Evolutionary conservation across 2,797 vertebrate genomes (phyloP), one percentile per base, ranked within the genome.

Genomic region (Gymnoscopelus braueri): DNA sequence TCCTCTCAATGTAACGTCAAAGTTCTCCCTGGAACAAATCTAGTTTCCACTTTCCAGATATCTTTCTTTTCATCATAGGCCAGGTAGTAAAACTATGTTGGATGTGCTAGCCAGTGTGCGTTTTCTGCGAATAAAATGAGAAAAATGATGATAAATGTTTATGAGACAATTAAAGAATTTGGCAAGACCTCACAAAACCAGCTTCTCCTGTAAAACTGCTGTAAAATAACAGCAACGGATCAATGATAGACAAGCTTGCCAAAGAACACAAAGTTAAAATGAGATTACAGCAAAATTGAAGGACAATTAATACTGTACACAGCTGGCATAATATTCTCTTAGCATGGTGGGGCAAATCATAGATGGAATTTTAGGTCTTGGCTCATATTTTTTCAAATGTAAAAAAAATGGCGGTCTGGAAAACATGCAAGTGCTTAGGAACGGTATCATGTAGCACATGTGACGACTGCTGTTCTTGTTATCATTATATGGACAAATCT

Each of bases 141-240:
- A 58, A 65, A 29, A 81, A 76, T 80, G 57, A 80, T 59, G 65
- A 85, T 83, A 88, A 84, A 87, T 80, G 72, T 89, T 90, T 90
- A 89, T 79, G 74, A 71, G 80, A 87, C 71, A 89, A 87, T 89
- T 87, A 90, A 79, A 79, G 72, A 78, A 85, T 83, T 74, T 89
- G 87, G 88, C 76, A 84, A 74, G 23, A 69, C 71, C 76, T 83
- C 74, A 80, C 51, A 82, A 82, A 86, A 80, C 83, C 58, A 52
- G 48, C 60, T 52, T 81, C 60, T 69, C 51, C 57, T 66, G 52
- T 84, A 75, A 77, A 79, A 80, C 65, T 29, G 60, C n/a, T 79
- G 57, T 68, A 72, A 80, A 84, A 81, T 65, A 80, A 63, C 71
- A 74, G 78, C 63, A 69, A 71, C 79, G 24, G 69, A 72, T 63